phyloP scores from a whole-genome alignment of 2,113 vertebrate genomes.

The Passer montanus region DNA sequence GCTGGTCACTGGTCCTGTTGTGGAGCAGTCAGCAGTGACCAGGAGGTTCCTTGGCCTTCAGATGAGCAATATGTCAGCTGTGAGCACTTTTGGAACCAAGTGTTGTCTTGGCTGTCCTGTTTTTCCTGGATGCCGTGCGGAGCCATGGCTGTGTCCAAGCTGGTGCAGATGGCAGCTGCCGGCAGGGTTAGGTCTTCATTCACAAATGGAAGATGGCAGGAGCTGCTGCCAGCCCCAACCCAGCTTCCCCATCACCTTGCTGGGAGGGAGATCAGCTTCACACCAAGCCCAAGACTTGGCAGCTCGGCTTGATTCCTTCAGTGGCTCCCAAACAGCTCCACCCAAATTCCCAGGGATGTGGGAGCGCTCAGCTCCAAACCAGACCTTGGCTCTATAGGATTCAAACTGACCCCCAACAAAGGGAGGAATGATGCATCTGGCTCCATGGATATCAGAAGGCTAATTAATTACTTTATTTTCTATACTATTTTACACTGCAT shows the following conservation, averaged over 20 bases:
- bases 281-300: background rate
- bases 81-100: background rate
- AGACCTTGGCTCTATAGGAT: background rate
- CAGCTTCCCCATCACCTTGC: conserved; percentile 2
- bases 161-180: conserved; percentile 12
- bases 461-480: too few species aligned
- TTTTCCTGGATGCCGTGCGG: background rate
- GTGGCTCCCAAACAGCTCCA: background rate
- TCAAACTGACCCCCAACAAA: too few species aligned
- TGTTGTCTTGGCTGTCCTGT: background rate
- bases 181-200: conserved; percentile 29
- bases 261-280: conserved; percentile 14
- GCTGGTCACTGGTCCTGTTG: background rate
- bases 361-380: background rate
- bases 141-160: background rate
- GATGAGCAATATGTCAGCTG: background rate
- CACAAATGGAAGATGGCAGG: background rate
- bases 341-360: background rate
- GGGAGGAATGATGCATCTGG: too few species aligned
- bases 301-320: background rate
- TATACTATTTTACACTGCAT: too few species aligned
- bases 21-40: background rate
- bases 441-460: too few species aligned
- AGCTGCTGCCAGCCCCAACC: background rate
- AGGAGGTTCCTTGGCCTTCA: background rate